Evolutionary conservation across 1,140 invertebrate species (phyloP).

Genomic region (Aleiodes sp.): DNA sequence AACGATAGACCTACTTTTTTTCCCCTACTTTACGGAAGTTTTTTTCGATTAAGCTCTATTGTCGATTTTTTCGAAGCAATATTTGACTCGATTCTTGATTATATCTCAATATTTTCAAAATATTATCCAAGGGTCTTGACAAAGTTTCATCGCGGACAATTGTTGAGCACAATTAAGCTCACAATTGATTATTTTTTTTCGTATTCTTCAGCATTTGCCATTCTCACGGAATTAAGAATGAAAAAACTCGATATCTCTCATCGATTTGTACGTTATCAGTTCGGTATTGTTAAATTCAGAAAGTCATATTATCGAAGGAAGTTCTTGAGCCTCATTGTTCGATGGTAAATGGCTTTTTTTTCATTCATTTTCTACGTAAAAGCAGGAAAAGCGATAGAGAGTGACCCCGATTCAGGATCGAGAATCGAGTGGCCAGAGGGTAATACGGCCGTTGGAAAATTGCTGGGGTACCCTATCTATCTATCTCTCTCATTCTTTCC

Average conservation of each 20-base stretch:
- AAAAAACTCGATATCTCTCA: neutral
- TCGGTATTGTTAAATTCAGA: neutral
- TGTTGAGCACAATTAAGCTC: no score
- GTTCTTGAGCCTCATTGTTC: neutral
- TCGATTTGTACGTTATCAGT: neutral
- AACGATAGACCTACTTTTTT: slow-evolving; percentile 1
- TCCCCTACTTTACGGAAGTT: neutral
- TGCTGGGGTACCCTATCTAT: neutral
- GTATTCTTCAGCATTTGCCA: no score
- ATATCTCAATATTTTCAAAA: no score
- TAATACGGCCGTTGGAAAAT: slow-evolving; percentile 2
- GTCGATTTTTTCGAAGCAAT: no score
- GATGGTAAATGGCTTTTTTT: neutral
- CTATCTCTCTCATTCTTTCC: neutral
- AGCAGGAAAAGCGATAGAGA: slow-evolving; percentile 12
- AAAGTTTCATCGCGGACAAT: no score
- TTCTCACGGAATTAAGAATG: no score
- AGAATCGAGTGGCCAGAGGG: slow-evolving; percentile 24
- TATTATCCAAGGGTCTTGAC: no score
- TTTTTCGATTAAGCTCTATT: neutral
- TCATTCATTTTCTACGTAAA: neutral
- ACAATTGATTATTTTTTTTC: no score
- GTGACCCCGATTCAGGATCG: slow-evolving; percentile 26
- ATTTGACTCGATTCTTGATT: no score
- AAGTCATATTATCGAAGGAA: neutral